Conservation (phyloP, 1,140 invertebrate species). For the Cheumatopsyche charites region DNA sequence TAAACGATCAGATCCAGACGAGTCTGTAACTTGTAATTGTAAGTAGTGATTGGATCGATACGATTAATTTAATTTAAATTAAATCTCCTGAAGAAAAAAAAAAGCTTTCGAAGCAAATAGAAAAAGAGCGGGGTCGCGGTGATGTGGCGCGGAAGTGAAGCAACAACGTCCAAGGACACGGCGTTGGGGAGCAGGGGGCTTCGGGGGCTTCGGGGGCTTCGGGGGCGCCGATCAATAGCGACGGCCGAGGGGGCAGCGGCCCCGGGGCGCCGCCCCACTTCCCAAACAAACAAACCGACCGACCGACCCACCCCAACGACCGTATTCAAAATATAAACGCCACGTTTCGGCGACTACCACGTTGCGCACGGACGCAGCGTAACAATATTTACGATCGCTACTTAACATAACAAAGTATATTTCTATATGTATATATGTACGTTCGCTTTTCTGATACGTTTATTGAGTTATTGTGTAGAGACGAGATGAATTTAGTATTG, state of each 20-base stretch:
- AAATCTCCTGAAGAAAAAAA: background rate
- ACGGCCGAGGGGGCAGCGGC: background rate
- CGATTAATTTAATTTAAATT: too few relatives aligned
- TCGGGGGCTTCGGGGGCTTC: background rate
- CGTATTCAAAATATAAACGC: background rate
- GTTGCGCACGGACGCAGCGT: too few relatives aligned
- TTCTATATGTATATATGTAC: background rate
- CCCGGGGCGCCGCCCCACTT: slow-evolving; percentile 12
- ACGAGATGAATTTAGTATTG: too few relatives aligned
- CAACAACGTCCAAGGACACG: slow-evolving; percentile 18
- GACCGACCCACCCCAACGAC: slow-evolving; percentile 24
- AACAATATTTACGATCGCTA: too few relatives aligned
- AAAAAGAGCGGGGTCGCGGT: background rate
- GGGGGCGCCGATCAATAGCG: slow-evolving; percentile 17
- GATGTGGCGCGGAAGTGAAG: slow-evolving; percentile 10
- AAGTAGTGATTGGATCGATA: too few relatives aligned
- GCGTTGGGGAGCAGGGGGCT: background rate
- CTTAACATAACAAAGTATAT: too few relatives aligned
- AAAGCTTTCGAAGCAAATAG: background rate
- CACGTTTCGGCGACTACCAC: background rate
- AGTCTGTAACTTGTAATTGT: too few relatives aligned
- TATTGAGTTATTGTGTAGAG: too few relatives aligned
- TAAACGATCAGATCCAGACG: too few relatives aligned
- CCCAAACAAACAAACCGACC: slow-evolving; percentile 17
- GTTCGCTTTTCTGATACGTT: too few relatives aligned